Evolutionary conservation across 2,888 invertebrate genomes (phyloP).

Genomic region (Brachyopa scutellaris): DNA sequence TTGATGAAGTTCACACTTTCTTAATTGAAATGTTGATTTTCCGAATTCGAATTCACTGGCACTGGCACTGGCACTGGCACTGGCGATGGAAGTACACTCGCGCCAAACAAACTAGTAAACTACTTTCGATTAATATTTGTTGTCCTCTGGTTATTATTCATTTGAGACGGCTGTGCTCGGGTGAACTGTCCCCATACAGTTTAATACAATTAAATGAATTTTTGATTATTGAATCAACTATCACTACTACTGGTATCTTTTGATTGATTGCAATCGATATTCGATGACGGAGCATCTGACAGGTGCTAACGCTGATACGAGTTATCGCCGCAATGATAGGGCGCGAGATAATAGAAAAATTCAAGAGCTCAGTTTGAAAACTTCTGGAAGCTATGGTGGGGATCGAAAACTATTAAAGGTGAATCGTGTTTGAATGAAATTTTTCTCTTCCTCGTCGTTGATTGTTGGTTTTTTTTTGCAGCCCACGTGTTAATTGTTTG

Average conservation of each 20-base stretch:
- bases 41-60: constrained; percentile 32
- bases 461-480: not conserved
- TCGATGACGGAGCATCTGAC: constrained; percentile 37
- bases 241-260: too few species aligned
- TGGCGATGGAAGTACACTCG: not conserved
- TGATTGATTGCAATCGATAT: constrained; percentile 43
- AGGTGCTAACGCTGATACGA: constrained; percentile 44
- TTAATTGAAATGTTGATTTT: constrained; percentile 72
- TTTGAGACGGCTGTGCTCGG: not conserved
- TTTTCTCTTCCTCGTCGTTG: not conserved
- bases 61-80: not conserved
- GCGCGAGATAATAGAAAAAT: not conserved
- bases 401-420: too few species aligned
- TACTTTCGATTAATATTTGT: constrained; percentile 57
- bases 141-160: not conserved
- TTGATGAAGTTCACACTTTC: constrained; percentile 62
- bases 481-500: constrained; percentile 14
- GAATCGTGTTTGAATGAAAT: constrained; percentile 43
- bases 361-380: constrained; percentile 1
- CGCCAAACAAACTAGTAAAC: constrained; percentile 46
- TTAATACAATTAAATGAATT: constrained; percentile 40
- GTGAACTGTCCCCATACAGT: constrained; percentile 39
- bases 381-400: not conserved
- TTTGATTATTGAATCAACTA: not conserved
- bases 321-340: constrained; percentile 29